Conservation (phyloP, 2,797 vertebrate species). For the Schizopygopsis malacanthus region DNA sequence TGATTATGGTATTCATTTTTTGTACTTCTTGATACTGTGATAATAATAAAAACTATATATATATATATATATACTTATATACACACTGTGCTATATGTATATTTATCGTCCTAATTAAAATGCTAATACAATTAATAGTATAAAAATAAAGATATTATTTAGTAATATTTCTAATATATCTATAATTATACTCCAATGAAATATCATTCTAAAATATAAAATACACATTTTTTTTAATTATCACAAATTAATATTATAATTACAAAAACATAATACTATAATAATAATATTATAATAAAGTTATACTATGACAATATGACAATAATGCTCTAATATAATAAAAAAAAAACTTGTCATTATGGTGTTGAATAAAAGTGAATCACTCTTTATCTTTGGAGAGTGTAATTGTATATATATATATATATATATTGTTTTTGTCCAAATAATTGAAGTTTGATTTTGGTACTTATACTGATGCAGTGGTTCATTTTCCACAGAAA, state of each 20-base stretch:
- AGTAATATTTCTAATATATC: background rate
- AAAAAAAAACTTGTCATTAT: background rate
- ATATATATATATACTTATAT: too few relatives aligned
- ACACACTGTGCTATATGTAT: too few relatives aligned
- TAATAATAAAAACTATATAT: too few relatives aligned
- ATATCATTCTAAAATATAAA: too few relatives aligned
- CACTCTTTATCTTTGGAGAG: background rate
- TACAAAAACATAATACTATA: background rate
- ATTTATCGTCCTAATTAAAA: too few relatives aligned
- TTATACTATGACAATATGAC: background rate
- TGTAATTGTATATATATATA: background rate
- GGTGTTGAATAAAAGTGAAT: background rate
- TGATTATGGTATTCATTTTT: background rate
- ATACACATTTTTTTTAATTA: too few relatives aligned
- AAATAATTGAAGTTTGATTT: too few relatives aligned
- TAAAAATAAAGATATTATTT: background rate
- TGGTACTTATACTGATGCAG: background rate
- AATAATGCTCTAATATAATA: background rate
- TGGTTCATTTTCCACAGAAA: background rate
- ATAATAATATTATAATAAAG: background rate
- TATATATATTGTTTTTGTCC: too few relatives aligned
- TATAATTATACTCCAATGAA: too few relatives aligned
- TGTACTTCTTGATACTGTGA: background rate
- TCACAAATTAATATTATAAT: background rate
- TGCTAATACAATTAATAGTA: background rate